Percentiles rank a stretch among this genome's conserved stretches.
Evolutionary conservation across 2,797 vertebrate genomes (phyloP).

Genomic region (Rhinogobio ventralis): DNA sequence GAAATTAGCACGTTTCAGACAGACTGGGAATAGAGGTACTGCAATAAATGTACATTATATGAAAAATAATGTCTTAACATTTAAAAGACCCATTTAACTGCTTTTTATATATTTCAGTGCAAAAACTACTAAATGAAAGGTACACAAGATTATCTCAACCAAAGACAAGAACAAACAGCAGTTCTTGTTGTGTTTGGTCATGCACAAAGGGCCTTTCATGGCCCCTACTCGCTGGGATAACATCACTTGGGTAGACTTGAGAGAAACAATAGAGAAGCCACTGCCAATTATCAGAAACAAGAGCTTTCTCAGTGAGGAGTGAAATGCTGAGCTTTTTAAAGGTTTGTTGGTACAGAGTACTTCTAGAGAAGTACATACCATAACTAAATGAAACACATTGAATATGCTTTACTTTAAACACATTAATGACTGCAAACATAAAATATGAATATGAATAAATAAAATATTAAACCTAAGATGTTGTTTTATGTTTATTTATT

Average conservation of each 20-base stretch:
- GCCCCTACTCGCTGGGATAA: constrained; percentile 23
- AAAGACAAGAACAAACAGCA: constrained; percentile 16
- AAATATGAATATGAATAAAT: not conserved
- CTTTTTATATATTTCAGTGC: not conserved
- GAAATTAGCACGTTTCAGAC: not conserved
- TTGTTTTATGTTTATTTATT: not conserved
- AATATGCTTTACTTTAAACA: not conserved
- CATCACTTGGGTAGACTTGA: constrained; percentile 40
- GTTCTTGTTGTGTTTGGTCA: constrained; percentile 18
- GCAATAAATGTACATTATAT: not conserved
- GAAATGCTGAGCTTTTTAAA: constrained; percentile 28
- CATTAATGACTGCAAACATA: not conserved
- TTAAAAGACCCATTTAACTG: not conserved
- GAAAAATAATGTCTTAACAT: not conserved
- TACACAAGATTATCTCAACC: constrained; percentile 1
- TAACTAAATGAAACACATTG: not conserved
- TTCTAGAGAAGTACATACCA: not conserved
- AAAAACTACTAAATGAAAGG: not conserved
- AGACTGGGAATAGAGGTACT: not conserved
- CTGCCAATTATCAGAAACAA: constrained; percentile 35
- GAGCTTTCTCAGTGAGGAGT: not conserved
- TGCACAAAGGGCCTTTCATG: constrained; percentile 43
- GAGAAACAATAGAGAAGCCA: constrained; percentile 47
- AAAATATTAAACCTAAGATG: not conserved
- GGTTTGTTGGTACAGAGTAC: constrained; percentile 9